phyloP scores from a whole-genome alignment of 2,888 invertebrate genomes.

The Periphyllus acericola region DNA sequence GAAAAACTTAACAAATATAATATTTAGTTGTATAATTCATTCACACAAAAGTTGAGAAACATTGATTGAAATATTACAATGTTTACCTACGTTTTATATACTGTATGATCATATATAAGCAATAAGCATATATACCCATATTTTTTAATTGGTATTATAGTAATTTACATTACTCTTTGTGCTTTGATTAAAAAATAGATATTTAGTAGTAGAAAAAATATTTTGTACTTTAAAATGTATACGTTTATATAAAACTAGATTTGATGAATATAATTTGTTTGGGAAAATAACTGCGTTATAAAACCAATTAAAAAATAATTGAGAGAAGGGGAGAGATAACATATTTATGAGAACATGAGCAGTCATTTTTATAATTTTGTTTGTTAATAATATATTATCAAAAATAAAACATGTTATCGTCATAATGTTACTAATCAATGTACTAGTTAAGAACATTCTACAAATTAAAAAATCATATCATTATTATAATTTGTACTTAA shows the following conservation, averaged over 20 bases:
- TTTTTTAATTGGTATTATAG: too few species aligned
- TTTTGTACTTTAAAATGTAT: background rate
- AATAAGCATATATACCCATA: too few species aligned
- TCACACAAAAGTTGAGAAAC: background rate
- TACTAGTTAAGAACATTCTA: conserved; percentile 17
- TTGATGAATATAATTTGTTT: conserved; percentile 9
- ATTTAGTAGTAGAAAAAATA: background rate
- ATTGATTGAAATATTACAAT: background rate
- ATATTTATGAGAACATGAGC: conserved; percentile 20
- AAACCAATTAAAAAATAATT: conserved; percentile 32
- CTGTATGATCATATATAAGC: background rate
- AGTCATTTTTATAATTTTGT: conserved; percentile 21
- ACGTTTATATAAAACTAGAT: background rate
- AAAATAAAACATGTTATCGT: conserved; percentile 28
- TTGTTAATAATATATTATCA: conserved; percentile 1
- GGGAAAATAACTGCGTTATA: conserved; percentile 12
- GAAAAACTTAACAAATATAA: too few species aligned
- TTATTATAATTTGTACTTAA: conserved; percentile 22
- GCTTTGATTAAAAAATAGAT: too few species aligned
- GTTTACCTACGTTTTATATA: background rate
- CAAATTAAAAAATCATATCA: conserved; percentile 15
- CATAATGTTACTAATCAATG: background rate
- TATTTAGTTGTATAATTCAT: too few species aligned
- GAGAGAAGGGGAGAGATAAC: conserved; percentile 11
- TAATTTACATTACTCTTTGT: too few species aligned